Percentiles rank a stretch among this genome's conserved stretches.
Conservation (phyloP, 2,113 vertebrate species). For the Bubalus kerabau region DNA sequence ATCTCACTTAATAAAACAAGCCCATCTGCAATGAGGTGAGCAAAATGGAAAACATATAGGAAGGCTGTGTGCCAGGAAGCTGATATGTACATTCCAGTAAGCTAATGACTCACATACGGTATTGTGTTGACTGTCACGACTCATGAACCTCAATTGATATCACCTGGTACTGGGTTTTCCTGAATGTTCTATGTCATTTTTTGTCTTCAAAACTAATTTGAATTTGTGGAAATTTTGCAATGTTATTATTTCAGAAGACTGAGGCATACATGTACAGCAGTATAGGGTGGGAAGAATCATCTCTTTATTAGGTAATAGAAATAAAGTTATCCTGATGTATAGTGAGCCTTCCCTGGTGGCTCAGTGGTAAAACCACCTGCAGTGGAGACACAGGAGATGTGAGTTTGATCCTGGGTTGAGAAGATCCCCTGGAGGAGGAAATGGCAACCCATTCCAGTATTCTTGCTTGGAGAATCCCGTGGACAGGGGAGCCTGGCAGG, state of each 20-base stretch:
- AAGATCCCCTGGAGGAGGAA: background rate
- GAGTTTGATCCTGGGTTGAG: background rate
- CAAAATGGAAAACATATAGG: constrained; percentile 46
- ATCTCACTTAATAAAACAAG: constrained; percentile 28
- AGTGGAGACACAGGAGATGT: background rate
- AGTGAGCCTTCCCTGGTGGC: background rate
- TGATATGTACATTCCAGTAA: background rate
- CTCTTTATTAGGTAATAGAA: background rate
- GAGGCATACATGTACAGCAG: background rate
- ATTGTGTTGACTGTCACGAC: constrained; percentile 15
- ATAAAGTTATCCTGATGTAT: background rate
- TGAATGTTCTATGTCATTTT: background rate
- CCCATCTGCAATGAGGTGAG: constrained; percentile 39
- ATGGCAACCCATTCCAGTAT: background rate
- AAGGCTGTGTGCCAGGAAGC: constrained; percentile 33
- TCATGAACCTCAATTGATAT: background rate
- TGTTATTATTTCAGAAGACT: background rate
- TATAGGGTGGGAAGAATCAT: background rate
- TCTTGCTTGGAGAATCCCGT: background rate
- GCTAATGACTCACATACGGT: constrained; percentile 2
- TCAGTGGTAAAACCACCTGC: background rate
- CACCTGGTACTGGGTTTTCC: background rate
- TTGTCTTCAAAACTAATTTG: constrained; percentile 25
- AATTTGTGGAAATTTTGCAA: background rate
- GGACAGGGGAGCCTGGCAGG: background rate